A percentile compares a stretch with the other conserved stretches of the same genome.
These are phyloP conservation scores for Euschistus heros DNA, from an alignment of 1,140 invertebrate genomes.

Conservation along the genomic window DNA sequence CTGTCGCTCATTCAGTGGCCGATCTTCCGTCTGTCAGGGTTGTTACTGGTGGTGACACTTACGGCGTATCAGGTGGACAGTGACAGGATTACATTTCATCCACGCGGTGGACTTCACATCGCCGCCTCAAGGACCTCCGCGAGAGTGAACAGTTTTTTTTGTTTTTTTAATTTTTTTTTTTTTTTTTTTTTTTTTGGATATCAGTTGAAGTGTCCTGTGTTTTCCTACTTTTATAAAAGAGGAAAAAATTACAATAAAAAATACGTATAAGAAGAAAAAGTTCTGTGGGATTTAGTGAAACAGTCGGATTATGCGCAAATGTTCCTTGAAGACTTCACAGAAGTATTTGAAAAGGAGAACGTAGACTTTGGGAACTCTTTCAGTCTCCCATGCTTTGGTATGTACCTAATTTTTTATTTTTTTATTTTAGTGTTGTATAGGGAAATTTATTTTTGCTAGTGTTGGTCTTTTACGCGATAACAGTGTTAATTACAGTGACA, in stretches of 20 bases:
- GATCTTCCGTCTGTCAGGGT: neutral
- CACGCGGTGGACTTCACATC: neutral
- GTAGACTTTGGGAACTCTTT: constrained; percentile 13
- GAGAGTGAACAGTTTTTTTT: neutral
- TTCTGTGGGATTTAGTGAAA: constrained; percentile 14
- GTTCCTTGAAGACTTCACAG: constrained; percentile 16
- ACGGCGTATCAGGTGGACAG: neutral
- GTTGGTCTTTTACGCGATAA: no score
- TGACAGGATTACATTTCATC: neutral
- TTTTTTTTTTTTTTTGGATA: neutral
- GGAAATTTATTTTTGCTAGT: no score
- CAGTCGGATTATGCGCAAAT: constrained; percentile 14
- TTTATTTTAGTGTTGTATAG: neutral
- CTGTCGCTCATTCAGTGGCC: neutral
- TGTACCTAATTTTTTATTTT: neutral
- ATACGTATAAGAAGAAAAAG: neutral
- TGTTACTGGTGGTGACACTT: neutral
- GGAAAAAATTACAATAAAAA: neutral
- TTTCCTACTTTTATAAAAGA: neutral
- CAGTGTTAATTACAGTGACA: no score
- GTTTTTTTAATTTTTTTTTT: neutral
- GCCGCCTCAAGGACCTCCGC: neutral
- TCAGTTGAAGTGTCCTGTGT: neutral
- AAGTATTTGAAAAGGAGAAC: constrained; percentile 10
- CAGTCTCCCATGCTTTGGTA: constrained; percentile 15